Evolutionary conservation across 1,140 invertebrate genomes (phyloP), one percentile per base, ranked within the genome.

Genomic region (Drosophila navojoa): DNA sequence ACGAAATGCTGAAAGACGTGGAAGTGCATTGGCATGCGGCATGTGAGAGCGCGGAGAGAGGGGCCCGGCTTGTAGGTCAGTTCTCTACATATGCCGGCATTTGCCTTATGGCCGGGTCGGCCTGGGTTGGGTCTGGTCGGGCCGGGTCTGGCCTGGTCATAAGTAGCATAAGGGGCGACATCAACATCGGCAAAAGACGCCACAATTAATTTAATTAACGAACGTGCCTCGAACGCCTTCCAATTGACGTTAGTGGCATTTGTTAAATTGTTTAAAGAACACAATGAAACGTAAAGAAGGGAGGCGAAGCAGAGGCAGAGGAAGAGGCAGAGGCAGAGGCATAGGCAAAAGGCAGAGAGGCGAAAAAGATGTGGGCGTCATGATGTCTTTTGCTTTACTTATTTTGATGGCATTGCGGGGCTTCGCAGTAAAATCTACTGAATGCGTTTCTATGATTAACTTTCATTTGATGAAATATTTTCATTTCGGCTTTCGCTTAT

Each of bases 401-500:
- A 74, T 74, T 70, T 74, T 74, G 66, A 63, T 63, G 47, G 44
- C 45, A 32, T 70, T 70, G 71, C 49, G 50, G 42, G 71, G 71
- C 71, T 74, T 74, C 71, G 15, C 25, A 58, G 66, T 52, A 70
- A 70, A 74, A 74, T 74, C 66, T 62, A 74, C 53, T 74, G 71
- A 74, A 74, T 74, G 71, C 71, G 52, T 74, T 70, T 74, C 71
- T 59, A 74, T 74, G 71, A 74, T 74, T 74, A 74, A 74, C 66
- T 70, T 74, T 63, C 53, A 70, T 74, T 70, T 70, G 67, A 74
- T 74, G 58, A 74, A 74, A 70, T 74, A 70, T 70, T 74, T 74
- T 74, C 67, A 63, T 70, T 63, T 74, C 44, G 52, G 38, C 44
- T 70, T 63, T 70, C 47, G 61, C 58, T 70, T 15, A 4, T 16